phyloP scores from a whole-genome alignment of 2,797 vertebrate genomes.

The Delichon dasypus region DNA sequence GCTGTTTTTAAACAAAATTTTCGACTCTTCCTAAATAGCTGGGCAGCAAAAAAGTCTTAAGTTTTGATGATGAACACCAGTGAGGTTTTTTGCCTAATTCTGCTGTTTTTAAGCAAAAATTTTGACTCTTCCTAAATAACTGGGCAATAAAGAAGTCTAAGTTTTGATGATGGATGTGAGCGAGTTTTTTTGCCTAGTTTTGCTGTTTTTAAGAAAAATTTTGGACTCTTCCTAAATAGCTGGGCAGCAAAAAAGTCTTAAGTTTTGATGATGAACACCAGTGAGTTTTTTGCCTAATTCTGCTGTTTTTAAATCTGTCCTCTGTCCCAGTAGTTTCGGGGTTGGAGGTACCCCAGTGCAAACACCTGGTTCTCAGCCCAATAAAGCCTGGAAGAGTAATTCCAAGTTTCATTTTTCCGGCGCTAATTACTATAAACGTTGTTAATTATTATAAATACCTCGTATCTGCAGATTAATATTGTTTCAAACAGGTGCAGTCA shows the following conservation, averaged over 20 bases:
- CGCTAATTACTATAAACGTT: not conserved
- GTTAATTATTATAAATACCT: not conserved
- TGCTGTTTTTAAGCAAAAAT: too few relatives aligned
- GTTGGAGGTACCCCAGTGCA: not conserved
- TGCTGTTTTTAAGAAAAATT: too few relatives aligned
- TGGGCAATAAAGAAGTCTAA: too few relatives aligned
- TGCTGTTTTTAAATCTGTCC: not conserved
- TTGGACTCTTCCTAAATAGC: not conserved
- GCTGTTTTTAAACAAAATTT: too few relatives aligned
- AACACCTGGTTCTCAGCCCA: not conserved
- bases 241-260: rapidly evolving
- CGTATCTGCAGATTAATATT: rapidly evolving
- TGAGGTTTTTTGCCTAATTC: not conserved
- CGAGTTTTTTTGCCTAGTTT: too few relatives aligned
- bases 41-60: not conserved
- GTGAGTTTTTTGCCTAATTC: not conserved
- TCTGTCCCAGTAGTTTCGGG: not conserved
- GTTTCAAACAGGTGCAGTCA: not conserved
- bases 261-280: not conserved
- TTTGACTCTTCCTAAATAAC: too few relatives aligned
- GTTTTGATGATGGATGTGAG: too few relatives aligned
- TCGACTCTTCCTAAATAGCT: too few relatives aligned
- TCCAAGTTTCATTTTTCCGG: not conserved
- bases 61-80: not conserved
- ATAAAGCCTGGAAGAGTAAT: not conserved